Evolutionary conservation across 2,113 vertebrate species (phyloP).

Genomic region (Lathamus discolor): DNA sequence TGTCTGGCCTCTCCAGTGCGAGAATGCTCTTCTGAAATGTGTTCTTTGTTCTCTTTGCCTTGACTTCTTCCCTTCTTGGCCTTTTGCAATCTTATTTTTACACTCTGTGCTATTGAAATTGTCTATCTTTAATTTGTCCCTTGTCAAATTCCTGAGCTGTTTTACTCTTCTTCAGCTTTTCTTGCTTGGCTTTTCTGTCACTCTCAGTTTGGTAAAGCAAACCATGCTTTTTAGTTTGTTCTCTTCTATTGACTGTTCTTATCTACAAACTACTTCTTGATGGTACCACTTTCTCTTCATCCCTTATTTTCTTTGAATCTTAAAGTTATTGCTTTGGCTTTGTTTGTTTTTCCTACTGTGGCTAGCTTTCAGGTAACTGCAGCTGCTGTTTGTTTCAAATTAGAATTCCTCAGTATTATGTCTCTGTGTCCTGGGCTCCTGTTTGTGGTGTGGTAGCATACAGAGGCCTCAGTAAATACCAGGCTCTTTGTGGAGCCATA

Average conservation of each 20-base stretch:
- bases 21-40: not conserved
- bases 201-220: not conserved
- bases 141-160: not conserved
- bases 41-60: conserved; percentile 25
- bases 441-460: rapidly evolving
- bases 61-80: conserved; percentile 19
- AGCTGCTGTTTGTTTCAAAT: not conserved
- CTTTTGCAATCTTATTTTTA: conserved; percentile 37
- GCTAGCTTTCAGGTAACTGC: not conserved
- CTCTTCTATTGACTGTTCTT: not conserved
- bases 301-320: not conserved
- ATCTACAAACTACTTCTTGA: not conserved
- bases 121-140: not conserved
- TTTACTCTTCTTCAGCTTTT: not conserved
- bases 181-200: not conserved
- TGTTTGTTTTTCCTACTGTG: not conserved
- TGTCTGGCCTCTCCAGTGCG: not conserved
- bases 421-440: not conserved
- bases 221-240: not conserved
- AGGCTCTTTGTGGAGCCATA: not conserved
- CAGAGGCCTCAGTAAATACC: not conserved
- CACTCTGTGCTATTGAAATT: not conserved
- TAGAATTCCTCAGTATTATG: not conserved
- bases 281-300: not conserved
- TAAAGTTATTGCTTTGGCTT: not conserved